Evolutionary conservation across 2,888 invertebrate species (phyloP).

Genomic region (Resseliella maxima): DNA sequence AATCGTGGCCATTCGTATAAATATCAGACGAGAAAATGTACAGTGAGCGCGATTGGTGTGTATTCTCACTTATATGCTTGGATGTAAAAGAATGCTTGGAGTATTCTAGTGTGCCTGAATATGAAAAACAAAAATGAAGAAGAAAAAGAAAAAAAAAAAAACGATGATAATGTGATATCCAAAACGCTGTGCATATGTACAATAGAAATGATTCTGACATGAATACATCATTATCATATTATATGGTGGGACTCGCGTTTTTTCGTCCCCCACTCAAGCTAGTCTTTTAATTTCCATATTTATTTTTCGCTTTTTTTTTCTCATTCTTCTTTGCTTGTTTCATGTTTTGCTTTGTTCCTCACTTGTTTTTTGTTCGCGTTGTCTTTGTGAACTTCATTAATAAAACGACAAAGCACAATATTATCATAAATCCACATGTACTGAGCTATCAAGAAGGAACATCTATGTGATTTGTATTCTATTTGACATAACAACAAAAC

Average conservation of each 20-base stretch:
- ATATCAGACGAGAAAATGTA: too few species aligned
- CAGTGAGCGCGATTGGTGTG: too few species aligned
- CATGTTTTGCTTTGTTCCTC: not conserved
- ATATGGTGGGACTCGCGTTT: not conserved
- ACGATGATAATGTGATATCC: not conserved
- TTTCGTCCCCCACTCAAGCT: not conserved
- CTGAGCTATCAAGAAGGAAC: not conserved
- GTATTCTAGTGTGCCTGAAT: too few species aligned
- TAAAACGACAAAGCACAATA: conserved; percentile 18
- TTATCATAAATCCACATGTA: conserved; percentile 20
- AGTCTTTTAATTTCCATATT: conserved; percentile 23
- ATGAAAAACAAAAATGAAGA: not conserved
- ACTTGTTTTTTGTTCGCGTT: not conserved
- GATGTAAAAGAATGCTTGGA: too few species aligned
- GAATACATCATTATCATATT: conserved; percentile 32
- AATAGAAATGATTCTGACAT: conserved; percentile 8
- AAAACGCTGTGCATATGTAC: not conserved
- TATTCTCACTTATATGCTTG: too few species aligned
- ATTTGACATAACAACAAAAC: conserved; percentile 29
- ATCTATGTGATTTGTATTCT: conserved; percentile 26
- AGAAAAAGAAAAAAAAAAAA: not conserved
- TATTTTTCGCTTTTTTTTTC: not conserved
- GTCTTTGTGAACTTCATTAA: conserved; percentile 34
- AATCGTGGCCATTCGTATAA: too few species aligned
- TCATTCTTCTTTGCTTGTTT: not conserved